phyloP scores from a whole-genome alignment of 64 coral and sea anemone species.

The Acropora tenuis region DNA sequence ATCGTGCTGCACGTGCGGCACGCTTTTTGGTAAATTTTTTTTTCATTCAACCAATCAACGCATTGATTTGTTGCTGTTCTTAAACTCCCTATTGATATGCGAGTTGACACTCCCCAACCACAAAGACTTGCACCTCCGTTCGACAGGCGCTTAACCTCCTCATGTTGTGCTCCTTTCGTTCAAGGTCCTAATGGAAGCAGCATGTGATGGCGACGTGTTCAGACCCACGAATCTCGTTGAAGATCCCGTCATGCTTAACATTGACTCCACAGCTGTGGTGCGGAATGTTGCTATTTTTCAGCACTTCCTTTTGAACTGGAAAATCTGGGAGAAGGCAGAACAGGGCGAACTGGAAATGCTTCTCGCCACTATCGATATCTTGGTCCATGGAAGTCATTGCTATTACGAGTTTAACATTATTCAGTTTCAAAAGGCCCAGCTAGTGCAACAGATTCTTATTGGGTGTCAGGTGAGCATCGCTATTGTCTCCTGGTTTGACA shows the following conservation, averaged over 20 bases:
- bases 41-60: no score
- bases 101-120: no score
- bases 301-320: conserved; percentile 95
- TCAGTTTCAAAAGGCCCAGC: conserved; percentile 92
- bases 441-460: conserved; percentile 90
- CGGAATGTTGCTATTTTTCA: conserved; percentile 91
- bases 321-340: conserved; percentile 87
- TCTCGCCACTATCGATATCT: conserved; percentile 85
- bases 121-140: no score
- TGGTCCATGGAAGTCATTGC: conserved; percentile 80
- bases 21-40: no score
- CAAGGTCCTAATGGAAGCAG: conserved; percentile 88
- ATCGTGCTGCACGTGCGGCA: no score
- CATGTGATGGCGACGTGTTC: conserved; percentile 93
- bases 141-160: no score
- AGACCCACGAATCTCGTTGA: conserved; percentile 81
- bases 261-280: conserved; percentile 93
- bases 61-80: no score
- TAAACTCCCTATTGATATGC: no score
- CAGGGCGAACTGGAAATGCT: conserved; percentile 90
- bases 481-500: neutral
- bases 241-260: conserved; percentile 91
- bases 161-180: neutral
- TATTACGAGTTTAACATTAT: conserved; percentile 89
- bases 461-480: conserved; percentile 80